Evolutionary conservation across 1,140 invertebrate genomes (phyloP).

Genomic region (Ladona fulva): DNA sequence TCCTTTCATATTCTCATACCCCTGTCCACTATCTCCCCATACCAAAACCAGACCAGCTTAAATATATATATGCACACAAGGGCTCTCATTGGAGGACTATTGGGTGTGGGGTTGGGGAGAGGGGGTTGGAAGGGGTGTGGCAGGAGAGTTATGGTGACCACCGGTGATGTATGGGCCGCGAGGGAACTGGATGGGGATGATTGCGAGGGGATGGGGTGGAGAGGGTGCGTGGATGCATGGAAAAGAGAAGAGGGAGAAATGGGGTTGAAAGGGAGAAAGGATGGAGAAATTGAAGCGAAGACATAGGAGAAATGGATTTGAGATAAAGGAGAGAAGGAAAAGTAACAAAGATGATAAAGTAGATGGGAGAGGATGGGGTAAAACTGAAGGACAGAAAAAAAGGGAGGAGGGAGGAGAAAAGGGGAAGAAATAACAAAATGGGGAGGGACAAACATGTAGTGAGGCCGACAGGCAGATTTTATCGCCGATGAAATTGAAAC

Average conservation of each 20-base stretch:
- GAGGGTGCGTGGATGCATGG: background rate
- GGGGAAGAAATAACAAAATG: too few species aligned
- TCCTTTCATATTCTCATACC: background rate
- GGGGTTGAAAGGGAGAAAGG: background rate
- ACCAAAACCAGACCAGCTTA: background rate
- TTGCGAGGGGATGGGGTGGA: background rate
- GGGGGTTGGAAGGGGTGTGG: background rate
- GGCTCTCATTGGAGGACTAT: background rate
- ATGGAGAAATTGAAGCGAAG: background rate
- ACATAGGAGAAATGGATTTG: too few species aligned
- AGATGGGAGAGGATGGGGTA: too few species aligned
- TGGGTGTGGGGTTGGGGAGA: background rate
- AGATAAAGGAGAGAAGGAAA: too few species aligned
- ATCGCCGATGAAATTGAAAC: too few species aligned
- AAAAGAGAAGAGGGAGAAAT: background rate
- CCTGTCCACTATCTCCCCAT: too few species aligned
- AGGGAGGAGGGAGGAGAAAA: too few species aligned
- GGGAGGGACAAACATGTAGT: too few species aligned
- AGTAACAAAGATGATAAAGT: too few species aligned
- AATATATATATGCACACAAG: background rate
- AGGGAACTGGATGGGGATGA: background rate
- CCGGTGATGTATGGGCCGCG: background rate
- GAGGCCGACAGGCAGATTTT: too few species aligned
- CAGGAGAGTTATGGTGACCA: slow-evolving; percentile 3
- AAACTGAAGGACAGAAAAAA: too few species aligned